Conservation (phyloP, 2,888 invertebrate genomes). For the Eupithecia dodoneata region DNA sequence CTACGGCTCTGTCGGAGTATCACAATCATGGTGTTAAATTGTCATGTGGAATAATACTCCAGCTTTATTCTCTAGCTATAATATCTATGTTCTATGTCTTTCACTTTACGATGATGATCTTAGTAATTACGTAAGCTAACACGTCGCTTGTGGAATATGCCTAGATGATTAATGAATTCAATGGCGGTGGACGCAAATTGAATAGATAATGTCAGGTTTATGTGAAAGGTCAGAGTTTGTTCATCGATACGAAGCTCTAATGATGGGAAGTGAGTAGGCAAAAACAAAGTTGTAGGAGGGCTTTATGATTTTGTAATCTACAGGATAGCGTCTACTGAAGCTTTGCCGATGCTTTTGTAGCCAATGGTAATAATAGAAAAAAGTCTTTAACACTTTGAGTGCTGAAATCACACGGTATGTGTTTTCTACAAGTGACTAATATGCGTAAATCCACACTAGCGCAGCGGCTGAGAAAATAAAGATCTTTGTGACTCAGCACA, state of each 20-base stretch:
- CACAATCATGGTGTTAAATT: background rate
- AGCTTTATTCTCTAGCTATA: background rate
- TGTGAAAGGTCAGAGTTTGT: constrained; percentile 52
- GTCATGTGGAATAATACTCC: background rate
- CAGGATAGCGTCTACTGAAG: constrained; percentile 4
- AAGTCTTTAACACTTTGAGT: no score
- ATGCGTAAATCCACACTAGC: no score
- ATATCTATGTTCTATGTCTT: background rate
- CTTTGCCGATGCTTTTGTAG: background rate
- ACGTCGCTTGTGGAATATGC: constrained; percentile 46
- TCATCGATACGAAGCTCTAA: constrained; percentile 49
- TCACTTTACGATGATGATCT: background rate
- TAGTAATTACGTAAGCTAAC: constrained; percentile 10
- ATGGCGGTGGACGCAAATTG: constrained; percentile 53
- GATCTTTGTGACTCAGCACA: no score
- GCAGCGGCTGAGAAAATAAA: no score
- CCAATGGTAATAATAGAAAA: background rate
- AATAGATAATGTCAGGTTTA: constrained; percentile 57
- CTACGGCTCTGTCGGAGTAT: background rate
- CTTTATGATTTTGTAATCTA: constrained; percentile 33
- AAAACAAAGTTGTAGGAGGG: constrained; percentile 41
- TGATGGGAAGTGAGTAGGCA: constrained; percentile 45
- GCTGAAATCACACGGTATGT: no score
- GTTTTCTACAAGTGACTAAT: no score
- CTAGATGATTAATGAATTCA: constrained; percentile 58